phyloP scores from a whole-genome alignment of 2,797 vertebrate genomes.

The Pangasius larnaudii region DNA sequence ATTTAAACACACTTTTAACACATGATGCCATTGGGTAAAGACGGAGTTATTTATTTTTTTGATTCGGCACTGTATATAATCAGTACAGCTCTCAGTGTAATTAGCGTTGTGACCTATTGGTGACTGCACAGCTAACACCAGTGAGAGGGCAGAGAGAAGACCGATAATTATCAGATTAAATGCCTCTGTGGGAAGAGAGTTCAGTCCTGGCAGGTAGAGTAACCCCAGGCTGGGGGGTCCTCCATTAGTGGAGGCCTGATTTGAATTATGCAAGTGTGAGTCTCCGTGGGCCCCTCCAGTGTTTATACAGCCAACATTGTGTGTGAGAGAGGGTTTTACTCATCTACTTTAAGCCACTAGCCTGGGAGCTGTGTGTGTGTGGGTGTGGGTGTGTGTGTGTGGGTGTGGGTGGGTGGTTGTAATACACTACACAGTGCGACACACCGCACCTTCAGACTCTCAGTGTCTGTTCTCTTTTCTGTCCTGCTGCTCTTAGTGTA shows the following conservation, averaged over 20 bases:
- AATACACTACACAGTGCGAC: neutral
- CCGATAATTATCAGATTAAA: constrained; percentile 42
- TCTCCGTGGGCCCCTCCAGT: neutral
- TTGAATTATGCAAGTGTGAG: constrained; percentile 13
- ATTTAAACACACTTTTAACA: neutral
- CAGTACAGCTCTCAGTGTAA: neutral
- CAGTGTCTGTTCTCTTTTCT: neutral
- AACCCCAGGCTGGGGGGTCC: neutral
- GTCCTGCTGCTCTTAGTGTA: neutral
- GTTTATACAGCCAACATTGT: neutral
- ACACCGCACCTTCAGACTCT: neutral
- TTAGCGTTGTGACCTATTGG: constrained; percentile 7
- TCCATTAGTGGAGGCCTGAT: constrained; percentile 26
- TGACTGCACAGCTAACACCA: constrained; percentile 34
- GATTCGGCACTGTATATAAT: neutral
- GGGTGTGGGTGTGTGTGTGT: neutral
- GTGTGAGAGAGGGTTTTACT: neutral
- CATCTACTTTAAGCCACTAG: neutral
- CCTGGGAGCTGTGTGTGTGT: neutral
- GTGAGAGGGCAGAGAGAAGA: constrained; percentile 7
- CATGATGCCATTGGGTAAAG: neutral
- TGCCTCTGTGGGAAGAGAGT: neutral
- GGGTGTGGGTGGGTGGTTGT: neutral
- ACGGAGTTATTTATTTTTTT: neutral
- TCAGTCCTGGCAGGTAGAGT: constrained; percentile 9